These are phyloP conservation scores for Probosciger aterrimus DNA, from an alignment of 2,113 vertebrate genomes.

Conservation along the genomic window DNA sequence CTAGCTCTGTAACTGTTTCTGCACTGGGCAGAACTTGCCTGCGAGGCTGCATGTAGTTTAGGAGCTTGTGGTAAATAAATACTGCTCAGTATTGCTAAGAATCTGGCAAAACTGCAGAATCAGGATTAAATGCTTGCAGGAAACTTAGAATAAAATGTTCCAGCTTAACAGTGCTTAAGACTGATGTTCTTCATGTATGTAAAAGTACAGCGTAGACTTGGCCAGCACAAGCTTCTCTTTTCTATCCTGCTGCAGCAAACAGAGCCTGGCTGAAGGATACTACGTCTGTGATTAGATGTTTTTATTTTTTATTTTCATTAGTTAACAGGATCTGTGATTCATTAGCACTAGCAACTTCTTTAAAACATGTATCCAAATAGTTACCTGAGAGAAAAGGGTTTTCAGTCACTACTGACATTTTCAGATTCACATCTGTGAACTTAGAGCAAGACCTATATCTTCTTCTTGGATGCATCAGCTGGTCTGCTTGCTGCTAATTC, in stretches of 20 bases:
- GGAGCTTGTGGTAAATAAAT: not conserved
- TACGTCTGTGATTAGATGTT: not conserved
- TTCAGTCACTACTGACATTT: not conserved
- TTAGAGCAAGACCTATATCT: not conserved
- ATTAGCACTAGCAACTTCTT: not conserved
- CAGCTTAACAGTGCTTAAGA: not conserved
- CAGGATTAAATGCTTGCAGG: constrained; percentile 20
- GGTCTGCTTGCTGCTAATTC: not conserved
- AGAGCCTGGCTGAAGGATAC: not conserved
- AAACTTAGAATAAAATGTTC: constrained; percentile 46
- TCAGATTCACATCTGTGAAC: not conserved
- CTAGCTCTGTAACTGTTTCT: constrained; percentile 10
- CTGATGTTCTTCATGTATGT: not conserved
- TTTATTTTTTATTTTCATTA: not conserved
- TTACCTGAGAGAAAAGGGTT: not conserved
- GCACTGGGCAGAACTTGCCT: not conserved
- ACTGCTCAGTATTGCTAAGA: not conserved
- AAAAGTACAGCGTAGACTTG: not conserved
- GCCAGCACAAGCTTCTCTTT: not conserved
- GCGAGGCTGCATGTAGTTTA: not conserved
- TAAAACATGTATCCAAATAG: not conserved
- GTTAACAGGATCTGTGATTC: not conserved
- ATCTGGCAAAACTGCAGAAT: not conserved
- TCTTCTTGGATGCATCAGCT: not conserved
- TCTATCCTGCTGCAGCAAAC: not conserved